Evolutionary conservation across 2,797 vertebrate species (phyloP).

Genomic region (Gephyroberyx darwinii): DNA sequence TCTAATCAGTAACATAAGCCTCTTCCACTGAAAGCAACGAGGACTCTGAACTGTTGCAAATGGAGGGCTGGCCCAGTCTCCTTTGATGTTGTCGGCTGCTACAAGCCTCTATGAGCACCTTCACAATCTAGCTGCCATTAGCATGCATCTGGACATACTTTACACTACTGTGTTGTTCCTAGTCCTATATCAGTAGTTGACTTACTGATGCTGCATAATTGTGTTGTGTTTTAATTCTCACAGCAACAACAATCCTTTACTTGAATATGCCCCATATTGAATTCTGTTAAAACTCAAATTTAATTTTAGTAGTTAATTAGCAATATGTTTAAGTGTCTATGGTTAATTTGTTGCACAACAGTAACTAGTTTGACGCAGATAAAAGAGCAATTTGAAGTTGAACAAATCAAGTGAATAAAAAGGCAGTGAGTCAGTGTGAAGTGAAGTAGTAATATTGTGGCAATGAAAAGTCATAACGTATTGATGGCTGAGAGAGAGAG

Average conservation of each 20-base stretch:
- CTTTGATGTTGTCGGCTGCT: conserved; percentile 65
- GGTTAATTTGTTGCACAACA: not conserved
- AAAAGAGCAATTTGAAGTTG: conserved; percentile 46
- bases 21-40: conserved; percentile 63
- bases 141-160: conserved; percentile 70
- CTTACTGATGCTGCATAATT: conserved; percentile 7
- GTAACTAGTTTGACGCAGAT: conserved; percentile 29
- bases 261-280: not conserved
- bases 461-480: conserved; percentile 63
- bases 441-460: conserved; percentile 44
- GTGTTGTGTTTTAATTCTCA: conserved; percentile 10
- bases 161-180: conserved; percentile 38
- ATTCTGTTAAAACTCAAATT: conserved; percentile 2
- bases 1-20: conserved; percentile 77
- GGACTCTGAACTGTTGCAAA: conserved; percentile 68
- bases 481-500: conserved; percentile 41
- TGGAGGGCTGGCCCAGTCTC: conserved; percentile 46
- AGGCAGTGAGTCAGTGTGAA: conserved; percentile 38
- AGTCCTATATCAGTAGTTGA: conserved; percentile 48
- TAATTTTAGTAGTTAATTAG: conserved; percentile 13
- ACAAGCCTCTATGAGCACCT: conserved; percentile 57
- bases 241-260: not conserved
- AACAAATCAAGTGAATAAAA: conserved; percentile 44
- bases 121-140: conserved; percentile 65
- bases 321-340: conserved; percentile 13